Evolutionary conservation across 2,797 vertebrate species (phyloP), one percentile per base, ranked within the genome.

Genomic region (Gobio occitaniae): DNA sequence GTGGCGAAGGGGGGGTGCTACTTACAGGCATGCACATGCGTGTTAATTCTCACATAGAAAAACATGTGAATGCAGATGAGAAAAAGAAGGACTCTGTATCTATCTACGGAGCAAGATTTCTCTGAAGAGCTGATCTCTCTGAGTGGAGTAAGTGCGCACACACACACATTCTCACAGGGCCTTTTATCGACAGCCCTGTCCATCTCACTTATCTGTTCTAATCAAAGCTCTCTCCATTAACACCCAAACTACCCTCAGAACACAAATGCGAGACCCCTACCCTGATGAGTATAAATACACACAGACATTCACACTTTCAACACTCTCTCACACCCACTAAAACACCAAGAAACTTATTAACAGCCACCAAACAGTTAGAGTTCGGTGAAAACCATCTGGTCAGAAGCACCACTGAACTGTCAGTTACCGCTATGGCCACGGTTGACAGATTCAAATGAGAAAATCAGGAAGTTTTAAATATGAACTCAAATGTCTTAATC

Each of bases 161-260:
- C 48, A 52, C 70, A 54, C 38, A 50, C 77, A 68, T n/a, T 48
- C 68, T 56, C 82, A 80, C 48, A 84, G 59, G 78, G 78, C 74
- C 61, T 84, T 89, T 88, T 82, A 87, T 85, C 48, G 63, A 83
- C 81, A 83, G 80, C 44, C 70, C 83, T 86, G 86, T 88, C 87
- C 84, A 86, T 88, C 85, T 85, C 83, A 86, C 87, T 89, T 87
- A 88, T 88, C 86, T 82, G 79, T 41, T 74, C 84, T 89, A 90
- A 90, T 88, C 84, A 80, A 88, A 84, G 71, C 87, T 82, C 88
- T 88, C 86, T 88, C 86, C 80, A 88, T 88, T 87, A 86, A 84
- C 86, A 85, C 80, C 76, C 78, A 87, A 78, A 86, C 74, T 76
- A 87, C 83, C 80, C 66, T 75, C 83, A 84, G 77, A 85, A 68